Evolutionary conservation across 2,113 vertebrate species (phyloP).

Genomic region (Marmota flaviventris): DNA sequence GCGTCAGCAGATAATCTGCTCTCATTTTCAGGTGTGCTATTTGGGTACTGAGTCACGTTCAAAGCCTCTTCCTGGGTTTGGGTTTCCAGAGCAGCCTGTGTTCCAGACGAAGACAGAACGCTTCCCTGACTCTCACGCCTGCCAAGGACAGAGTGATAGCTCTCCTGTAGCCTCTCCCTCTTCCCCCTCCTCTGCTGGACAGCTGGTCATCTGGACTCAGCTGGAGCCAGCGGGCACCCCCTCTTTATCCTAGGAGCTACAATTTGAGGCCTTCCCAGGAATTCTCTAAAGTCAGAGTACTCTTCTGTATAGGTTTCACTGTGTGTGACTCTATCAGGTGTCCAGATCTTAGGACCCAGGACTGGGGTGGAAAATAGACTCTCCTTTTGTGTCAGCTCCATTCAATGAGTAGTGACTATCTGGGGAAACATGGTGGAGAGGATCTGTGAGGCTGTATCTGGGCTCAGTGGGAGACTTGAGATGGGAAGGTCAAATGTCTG

Average conservation of each 20-base stretch:
- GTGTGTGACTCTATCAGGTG: background rate
- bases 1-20: background rate
- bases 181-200: background rate
- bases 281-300: conserved; percentile 56
- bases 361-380: background rate
- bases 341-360: background rate
- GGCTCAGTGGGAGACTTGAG: background rate
- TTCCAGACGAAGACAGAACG: conserved; percentile 4
- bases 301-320: conserved; percentile 60
- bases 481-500: background rate
- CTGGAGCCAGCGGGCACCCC: background rate
- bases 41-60: conserved; percentile 63
- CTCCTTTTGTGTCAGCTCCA: background rate
- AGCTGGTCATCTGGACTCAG: conserved; percentile 47
- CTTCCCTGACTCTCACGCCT: background rate
- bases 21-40: background rate
- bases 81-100: conserved; percentile 57
- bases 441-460: background rate
- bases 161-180: background rate
- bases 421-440: background rate
- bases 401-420: background rate
- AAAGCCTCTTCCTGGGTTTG: conserved; percentile 59
- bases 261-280: conserved; percentile 75
- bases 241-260: conserved; percentile 39
- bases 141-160: conserved; percentile 26